Base-by-base conservation (phyloP, 2,888 invertebrate genomes). In the Dicyrtomina minuta region DNA sequence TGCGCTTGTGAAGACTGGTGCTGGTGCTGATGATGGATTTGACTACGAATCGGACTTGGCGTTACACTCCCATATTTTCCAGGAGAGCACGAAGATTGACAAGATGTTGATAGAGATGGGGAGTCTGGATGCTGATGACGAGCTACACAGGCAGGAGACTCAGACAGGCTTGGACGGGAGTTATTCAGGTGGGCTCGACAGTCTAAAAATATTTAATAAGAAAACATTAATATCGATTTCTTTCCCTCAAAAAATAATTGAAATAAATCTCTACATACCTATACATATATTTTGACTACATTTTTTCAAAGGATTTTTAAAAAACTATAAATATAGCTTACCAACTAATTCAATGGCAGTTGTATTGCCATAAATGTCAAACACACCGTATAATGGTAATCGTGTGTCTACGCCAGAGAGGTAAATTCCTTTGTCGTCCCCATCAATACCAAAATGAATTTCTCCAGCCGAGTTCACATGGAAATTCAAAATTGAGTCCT, bases 311-410 rank as follows among this genome's bases (percentile, higher is more conserved):
- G 5, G 6, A 5, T 49, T 12, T 49, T 49, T 5, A 17, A 43
- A 15, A 49, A 6, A 49, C 20, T 20, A 22, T 24, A 53, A 53
- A 53, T 53, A 4, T 46, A 15, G 70, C 75, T 77, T 74, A 79
- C 81, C 80, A 12, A 94, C 86, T 80, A 96, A 91, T 81, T 97
- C 96, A 62, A 98, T 89, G 1, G 91, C 93, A 0, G 94, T 93
- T 77, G 95, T 94, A 83, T 97, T 98, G 0, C 98, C 98, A 82
- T 99, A 99, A 2, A 99, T 91, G 81, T 99, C 98, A 53, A 99
- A 88, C 68, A 99, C 84, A 0, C 93, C 91, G 96, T 96, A 99
- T 0, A 98, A 83, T 0, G 91, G 89, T 2, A 87, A 88, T 51
- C 90, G 85, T 0, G 91, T 91, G 81, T 93, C 92, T 0, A 96